These are phyloP conservation scores for Agonopterix arenella DNA, from an alignment of 2,888 invertebrate species.

Conservation along the genomic window DNA sequence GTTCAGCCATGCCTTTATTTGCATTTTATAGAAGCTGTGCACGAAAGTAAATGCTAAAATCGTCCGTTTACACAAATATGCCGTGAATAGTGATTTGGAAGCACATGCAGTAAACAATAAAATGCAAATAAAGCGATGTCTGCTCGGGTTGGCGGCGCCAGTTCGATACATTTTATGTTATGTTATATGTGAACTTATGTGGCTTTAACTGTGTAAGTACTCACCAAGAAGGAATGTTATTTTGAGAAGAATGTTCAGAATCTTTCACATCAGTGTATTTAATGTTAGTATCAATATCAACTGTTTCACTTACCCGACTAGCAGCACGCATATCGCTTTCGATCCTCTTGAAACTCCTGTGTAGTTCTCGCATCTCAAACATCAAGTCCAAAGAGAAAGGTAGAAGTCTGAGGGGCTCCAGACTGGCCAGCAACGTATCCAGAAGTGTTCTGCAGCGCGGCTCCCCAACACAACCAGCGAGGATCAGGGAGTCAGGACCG, in stretches of 20 bases:
- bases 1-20: constrained; percentile 56
- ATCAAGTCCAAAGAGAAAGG: constrained; percentile 90
- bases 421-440: constrained; percentile 84
- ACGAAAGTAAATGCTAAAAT: constrained; percentile 52
- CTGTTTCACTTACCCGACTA: constrained; percentile 52
- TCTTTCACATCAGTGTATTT: not conserved
- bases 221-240: not conserved
- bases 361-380: constrained; percentile 86
- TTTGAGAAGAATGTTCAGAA: not conserved
- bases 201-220: not conserved
- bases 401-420: constrained; percentile 87
- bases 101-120: constrained; percentile 74
- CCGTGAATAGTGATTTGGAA: constrained; percentile 58
- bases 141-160: constrained; percentile 32
- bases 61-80: constrained; percentile 37
- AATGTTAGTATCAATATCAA: not conserved
- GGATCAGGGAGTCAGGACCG: constrained; percentile 83
- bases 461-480: constrained; percentile 76
- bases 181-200: constrained; percentile 1
- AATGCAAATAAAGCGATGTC: constrained; percentile 74
- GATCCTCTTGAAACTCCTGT: constrained; percentile 84
- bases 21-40: constrained; percentile 75
- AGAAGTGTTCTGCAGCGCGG: constrained; percentile 78
- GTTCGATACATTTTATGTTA: constrained; percentile 11
- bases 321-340: constrained; percentile 74